These are phyloP conservation scores for Rhizomys pruinosus DNA, from an alignment of 2,113 vertebrate species.

Conservation along the genomic window DNA sequence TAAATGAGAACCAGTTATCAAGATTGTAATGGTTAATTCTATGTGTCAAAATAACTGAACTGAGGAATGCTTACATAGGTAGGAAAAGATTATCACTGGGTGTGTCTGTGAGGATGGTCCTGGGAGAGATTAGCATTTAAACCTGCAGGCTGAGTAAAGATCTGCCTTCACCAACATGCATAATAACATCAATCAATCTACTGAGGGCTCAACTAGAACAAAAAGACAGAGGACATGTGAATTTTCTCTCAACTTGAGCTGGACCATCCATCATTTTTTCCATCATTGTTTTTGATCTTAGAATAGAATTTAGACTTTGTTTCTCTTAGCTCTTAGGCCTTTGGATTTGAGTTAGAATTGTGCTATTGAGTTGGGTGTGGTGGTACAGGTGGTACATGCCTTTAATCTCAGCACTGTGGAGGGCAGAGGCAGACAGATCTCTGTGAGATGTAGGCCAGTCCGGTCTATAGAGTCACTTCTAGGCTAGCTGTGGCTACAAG, in stretches of 20 bases:
- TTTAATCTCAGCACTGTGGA: too few species aligned
- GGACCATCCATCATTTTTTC: neutral
- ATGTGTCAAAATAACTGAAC: neutral
- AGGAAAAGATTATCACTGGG: neutral
- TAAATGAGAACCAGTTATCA: neutral
- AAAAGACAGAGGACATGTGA: neutral
- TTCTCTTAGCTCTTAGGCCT: neutral
- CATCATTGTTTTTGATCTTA: neutral
- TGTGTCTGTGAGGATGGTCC: neutral
- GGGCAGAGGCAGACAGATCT: too few species aligned
- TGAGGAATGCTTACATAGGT: neutral
- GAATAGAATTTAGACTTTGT: neutral
- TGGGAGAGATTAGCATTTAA: neutral
- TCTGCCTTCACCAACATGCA: neutral
- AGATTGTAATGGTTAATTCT: neutral
- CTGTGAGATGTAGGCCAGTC: too few species aligned
- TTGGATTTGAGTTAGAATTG: neutral
- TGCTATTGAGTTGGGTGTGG: too few species aligned
- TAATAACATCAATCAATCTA: neutral
- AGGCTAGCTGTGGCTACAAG: too few species aligned
- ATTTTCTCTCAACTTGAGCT: neutral
- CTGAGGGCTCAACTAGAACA: neutral
- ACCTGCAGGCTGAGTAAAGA: neutral
- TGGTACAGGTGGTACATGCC: too few species aligned
- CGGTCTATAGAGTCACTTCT: too few species aligned